Conservation (phyloP, 2,797 vertebrate species). For the Periparus ater region DNA sequence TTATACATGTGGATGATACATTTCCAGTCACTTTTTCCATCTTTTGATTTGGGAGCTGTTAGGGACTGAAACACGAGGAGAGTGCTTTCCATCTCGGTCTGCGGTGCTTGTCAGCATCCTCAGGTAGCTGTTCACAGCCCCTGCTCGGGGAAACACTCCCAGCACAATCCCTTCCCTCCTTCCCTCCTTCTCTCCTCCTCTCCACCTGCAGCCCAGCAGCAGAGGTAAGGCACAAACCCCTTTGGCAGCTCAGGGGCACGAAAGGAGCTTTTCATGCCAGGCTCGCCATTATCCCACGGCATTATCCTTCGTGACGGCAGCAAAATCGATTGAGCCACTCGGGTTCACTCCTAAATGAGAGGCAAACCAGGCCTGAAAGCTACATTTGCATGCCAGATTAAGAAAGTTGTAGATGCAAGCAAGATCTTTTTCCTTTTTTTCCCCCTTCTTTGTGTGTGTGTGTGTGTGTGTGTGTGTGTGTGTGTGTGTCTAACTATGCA, state of each 20-base stretch:
- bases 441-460: not conserved
- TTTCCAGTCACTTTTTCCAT: slow-evolving; percentile 34
- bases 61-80: not conserved
- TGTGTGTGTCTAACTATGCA: slow-evolving; percentile 58
- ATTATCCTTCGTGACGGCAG: not conserved
- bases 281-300: not conserved
- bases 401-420: slow-evolving; percentile 66
- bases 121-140: not conserved
- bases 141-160: not conserved
- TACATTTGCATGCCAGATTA: slow-evolving; percentile 46
- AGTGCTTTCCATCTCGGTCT: not conserved
- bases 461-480: not conserved
- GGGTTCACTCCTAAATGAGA: not conserved
- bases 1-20: not conserved
- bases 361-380: slow-evolving; percentile 40
- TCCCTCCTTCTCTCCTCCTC: not conserved
- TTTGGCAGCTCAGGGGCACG: not conserved
- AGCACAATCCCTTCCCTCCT: not conserved
- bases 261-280: not conserved
- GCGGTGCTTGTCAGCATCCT: not conserved
- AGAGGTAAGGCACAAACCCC: not conserved
- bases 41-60: not conserved
- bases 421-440: slow-evolving; percentile 30
- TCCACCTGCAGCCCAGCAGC: not conserved
- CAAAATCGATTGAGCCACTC: not conserved